These are phyloP conservation scores for Nomada ruficornis DNA, from an alignment of 2,888 invertebrate genomes.

Conservation along the genomic window DNA sequence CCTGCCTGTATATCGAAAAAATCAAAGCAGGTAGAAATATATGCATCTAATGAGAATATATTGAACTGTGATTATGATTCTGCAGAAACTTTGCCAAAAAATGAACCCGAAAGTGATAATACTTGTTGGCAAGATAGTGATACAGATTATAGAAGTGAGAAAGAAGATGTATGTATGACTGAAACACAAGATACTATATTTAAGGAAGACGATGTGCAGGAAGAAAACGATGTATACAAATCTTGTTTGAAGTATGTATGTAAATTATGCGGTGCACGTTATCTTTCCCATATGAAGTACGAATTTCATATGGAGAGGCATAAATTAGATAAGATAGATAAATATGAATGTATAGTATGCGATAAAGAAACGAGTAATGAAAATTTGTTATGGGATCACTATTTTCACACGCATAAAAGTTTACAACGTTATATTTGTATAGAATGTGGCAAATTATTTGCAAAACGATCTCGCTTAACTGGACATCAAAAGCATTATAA, in stretches of 20 bases:
- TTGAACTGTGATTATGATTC: conserved; percentile 17
- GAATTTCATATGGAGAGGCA: conserved; percentile 73
- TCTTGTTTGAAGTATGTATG: conserved; percentile 59
- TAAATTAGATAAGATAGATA: conserved; percentile 57
- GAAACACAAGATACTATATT: conserved; percentile 19
- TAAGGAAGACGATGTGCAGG: conserved; percentile 17
- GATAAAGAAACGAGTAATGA: conserved; percentile 65
- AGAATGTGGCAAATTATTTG: conserved; percentile 62
- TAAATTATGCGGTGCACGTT: conserved; percentile 64
- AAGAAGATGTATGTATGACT: neutral
- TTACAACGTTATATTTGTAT: conserved; percentile 56
- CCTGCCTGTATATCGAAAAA: conserved; percentile 21
- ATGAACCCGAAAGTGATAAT: conserved; percentile 39
- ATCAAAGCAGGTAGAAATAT: conserved; percentile 30
- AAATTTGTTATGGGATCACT: conserved; percentile 70
- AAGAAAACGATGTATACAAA: conserved; percentile 48
- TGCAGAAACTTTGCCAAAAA: conserved; percentile 20
- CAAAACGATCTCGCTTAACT: conserved; percentile 55
- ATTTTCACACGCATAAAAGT: conserved; percentile 64
- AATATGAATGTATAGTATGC: conserved; percentile 65
- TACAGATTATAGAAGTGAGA: conserved; percentile 29
- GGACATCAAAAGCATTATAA: conserved; percentile 63
- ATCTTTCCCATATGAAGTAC: conserved; percentile 63
- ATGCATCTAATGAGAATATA: conserved; percentile 22
- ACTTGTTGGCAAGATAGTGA: conserved; percentile 27